A percentile compares a stretch with the other conserved stretches of the same genome.
Conservation (phyloP, 2,797 vertebrate genomes). For the Triplophysa bombifrons region DNA sequence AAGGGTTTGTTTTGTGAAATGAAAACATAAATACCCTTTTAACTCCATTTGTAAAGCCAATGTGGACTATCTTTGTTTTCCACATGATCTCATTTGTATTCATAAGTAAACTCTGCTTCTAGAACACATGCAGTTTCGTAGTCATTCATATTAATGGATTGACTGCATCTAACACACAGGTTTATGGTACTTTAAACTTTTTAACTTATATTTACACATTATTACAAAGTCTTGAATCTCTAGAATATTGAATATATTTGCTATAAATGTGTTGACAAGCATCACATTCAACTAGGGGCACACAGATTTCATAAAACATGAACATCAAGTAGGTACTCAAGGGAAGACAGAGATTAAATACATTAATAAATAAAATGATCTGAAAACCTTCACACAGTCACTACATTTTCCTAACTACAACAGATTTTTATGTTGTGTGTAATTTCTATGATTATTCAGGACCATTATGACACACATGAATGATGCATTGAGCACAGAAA, state of each 20-base stretch:
- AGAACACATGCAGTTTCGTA: neutral
- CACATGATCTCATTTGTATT: neutral
- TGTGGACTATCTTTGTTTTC: neutral
- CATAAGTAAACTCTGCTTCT: neutral
- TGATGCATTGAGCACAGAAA: neutral
- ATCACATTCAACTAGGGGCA: too few species aligned
- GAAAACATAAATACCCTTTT: slow-evolving; percentile 26
- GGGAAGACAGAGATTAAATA: too few species aligned
- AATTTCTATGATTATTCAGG: neutral
- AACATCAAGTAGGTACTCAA: too few species aligned
- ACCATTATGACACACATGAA: neutral
- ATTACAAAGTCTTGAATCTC: neutral
- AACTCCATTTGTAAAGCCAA: neutral
- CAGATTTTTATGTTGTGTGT: too few species aligned
- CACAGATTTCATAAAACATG: too few species aligned
- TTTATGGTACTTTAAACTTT: neutral
- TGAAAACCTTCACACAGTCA: too few species aligned
- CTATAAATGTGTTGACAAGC: too few species aligned
- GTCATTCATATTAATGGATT: neutral
- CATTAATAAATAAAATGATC: too few species aligned
- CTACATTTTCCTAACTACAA: too few species aligned
- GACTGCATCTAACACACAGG: neutral
- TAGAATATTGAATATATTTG: neutral
- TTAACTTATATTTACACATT: neutral
- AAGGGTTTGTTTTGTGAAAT: slow-evolving; percentile 15